Base-by-base conservation (phyloP, 1,140 invertebrate species). In the Drosophila funebris region DNA sequence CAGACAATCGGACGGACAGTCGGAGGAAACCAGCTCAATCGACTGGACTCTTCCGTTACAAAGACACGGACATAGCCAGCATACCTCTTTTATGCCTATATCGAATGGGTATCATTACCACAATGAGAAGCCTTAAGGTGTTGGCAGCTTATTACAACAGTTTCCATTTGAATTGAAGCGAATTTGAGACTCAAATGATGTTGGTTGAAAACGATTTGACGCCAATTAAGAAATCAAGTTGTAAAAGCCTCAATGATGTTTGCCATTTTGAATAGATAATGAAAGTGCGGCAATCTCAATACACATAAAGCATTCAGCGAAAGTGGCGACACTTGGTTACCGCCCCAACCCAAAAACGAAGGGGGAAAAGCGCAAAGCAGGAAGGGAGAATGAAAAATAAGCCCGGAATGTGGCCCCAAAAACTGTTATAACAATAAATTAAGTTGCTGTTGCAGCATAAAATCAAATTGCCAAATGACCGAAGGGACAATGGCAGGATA, bases 371-470 rank as follows among this genome's bases (percentile, higher is more conserved):
- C 9, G 39, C 27, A 43, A 43, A 16, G 11, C 9, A 24, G 7
- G 14, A 4, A n/a, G 3, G n/a, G 46, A 29, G 11, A 11, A 18
- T 8, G 1, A 52, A 18, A 18, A 18, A 52, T 31, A 16, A 52
- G 18, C 20, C n/a, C 11, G 50, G 18, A 71, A 72, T 57, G 62
- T 61, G 56, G 56, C 54, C 29, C 54, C 37, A 68, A 84, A 81
- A 81, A 84, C 68, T 76, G 76, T 84, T 78, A 75, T 78, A 78
- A 87, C 82, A 78, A 87, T 85, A 85, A 85, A 87, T 85, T 87
- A 78, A 78, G 82, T 87, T 87, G 82, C 82, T 84, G 80, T 76
- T 84, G 80, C 80, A 84, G 81, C 80, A 87, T 78, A 87, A 87
- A 85, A 74, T 64, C 61, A 73, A 82, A 73, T 84, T 76, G 64